Base-by-base conservation (phyloP, 2,797 vertebrate genomes). In the Scolopax rusticola region DNA sequence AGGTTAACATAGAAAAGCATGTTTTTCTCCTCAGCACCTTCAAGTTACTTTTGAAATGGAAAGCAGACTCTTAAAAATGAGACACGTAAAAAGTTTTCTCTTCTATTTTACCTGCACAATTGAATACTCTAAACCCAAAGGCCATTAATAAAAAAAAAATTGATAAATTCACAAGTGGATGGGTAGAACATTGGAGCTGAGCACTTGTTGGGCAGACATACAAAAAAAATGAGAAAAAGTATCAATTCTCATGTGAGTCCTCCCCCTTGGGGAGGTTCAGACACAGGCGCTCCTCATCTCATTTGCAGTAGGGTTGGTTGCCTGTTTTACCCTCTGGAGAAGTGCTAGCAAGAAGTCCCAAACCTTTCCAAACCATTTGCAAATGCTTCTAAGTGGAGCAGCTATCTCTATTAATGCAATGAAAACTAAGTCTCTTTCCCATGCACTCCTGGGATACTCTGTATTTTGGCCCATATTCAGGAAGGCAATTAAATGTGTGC, bases 401-500 rank as follows among this genome's bases (percentile, higher is more conserved):
- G 51, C 95, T 71, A 85, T 89, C 77, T 93, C 87, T 95, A 91
- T 71, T 83, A 93, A 87, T 83, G 93, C 73, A 85, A 92, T 78
- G 89, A 94, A 97, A 95, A 78, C 84, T 40, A 78, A 87, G 64
- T 15, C 60, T 84, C 61, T 85, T 94, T 67, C 76, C 64, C 69
- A 25, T 60, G 59, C 86, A 84, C 95, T 95, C 93, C 76, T 86
- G 89, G 84, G 94, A 93, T 89, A 33, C 65, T 90, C 71, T 94
- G 78, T 87, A 23, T 92, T 94, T 96, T 97, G 95, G 96, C 96
- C 86, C 36, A 28, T 81, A 71, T 91, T 97, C 95, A 97, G 91
- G 87, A 94, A 97, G 88, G 86, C 95, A 97, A 96, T 97, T 97
- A 96, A 97, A 94, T 93, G 96, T 89, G 91, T 97, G 91, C 96